Evolutionary conservation across 2,113 vertebrate genomes (phyloP).

Genomic region (Vulpes ferrilata): DNA sequence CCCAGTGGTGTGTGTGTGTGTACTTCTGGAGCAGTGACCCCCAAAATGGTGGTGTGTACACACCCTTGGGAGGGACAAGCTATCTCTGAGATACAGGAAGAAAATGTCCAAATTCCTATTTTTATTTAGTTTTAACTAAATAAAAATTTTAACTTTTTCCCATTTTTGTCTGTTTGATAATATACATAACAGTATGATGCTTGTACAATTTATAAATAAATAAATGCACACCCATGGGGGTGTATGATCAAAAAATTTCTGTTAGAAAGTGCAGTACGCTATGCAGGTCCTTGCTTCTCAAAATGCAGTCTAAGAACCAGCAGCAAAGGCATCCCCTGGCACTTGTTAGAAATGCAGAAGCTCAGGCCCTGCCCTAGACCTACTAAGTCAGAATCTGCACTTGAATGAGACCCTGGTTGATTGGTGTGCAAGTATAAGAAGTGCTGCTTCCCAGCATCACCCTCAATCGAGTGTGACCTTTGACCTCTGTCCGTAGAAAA

Average conservation of each 20-base stretch:
- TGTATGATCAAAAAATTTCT: background rate
- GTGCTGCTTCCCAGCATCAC: background rate
- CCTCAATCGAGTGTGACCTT: background rate
- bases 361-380: background rate
- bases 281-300: background rate
- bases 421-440: background rate
- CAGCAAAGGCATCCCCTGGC: background rate
- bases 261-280: background rate
- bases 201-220: background rate
- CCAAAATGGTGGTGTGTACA: background rate
- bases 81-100: background rate
- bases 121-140: background rate
- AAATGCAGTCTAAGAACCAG: background rate
- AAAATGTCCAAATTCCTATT: background rate
- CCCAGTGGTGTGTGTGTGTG: background rate
- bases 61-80: background rate
- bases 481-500: background rate
- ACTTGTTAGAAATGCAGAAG: background rate
- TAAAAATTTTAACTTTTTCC: background rate
- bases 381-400: background rate
- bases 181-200: background rate
- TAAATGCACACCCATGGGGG: background rate
- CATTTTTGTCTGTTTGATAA: background rate
- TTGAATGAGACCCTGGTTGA: background rate
- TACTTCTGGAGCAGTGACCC: background rate